Conservation (phyloP, 2,797 vertebrate species). For the Pogonophryne albipinna region DNA sequence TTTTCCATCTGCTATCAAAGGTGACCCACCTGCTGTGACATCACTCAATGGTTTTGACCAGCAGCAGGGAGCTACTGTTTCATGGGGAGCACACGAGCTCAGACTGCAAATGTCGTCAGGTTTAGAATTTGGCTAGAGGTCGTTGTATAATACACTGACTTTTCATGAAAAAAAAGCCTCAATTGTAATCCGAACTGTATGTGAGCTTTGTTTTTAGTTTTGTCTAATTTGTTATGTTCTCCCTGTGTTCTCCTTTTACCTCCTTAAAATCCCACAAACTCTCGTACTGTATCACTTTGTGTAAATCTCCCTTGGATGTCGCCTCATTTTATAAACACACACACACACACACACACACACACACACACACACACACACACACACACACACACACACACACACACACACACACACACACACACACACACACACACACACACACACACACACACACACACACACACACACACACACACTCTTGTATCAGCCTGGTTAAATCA, state of each 20-base stretch:
- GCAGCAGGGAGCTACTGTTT: conserved; percentile 11
- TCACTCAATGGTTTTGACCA: not conserved
- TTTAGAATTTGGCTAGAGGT: not conserved
- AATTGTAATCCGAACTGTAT: conserved; percentile 13
- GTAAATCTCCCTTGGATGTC: conserved; percentile 33
- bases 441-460: not conserved
- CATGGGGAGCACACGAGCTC: not conserved
- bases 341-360: not conserved
- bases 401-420: not conserved
- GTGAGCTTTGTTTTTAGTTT: not conserved
- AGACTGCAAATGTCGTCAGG: conserved; percentile 18
- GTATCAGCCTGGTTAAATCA: conserved; percentile 35
- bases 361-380: conserved; percentile 2
- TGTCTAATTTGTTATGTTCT: too few species aligned
- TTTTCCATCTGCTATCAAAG: conserved; percentile 22
- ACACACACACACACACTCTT: conserved; percentile 13
- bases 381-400: not conserved
- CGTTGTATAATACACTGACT: not conserved
- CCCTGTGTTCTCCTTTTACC: not conserved
- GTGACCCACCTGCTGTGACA: conserved; percentile 44
- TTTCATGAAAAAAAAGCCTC: not conserved
- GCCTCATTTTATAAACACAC: conserved; percentile 19
- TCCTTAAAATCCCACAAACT: not conserved
- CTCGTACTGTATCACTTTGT: conserved; percentile 18
- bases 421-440: not conserved